A percentile compares a stretch with the other conserved stretches of the same genome.
Evolutionary conservation across 2,888 invertebrate species (phyloP).

Genomic region (Ennomos quercinarius): DNA sequence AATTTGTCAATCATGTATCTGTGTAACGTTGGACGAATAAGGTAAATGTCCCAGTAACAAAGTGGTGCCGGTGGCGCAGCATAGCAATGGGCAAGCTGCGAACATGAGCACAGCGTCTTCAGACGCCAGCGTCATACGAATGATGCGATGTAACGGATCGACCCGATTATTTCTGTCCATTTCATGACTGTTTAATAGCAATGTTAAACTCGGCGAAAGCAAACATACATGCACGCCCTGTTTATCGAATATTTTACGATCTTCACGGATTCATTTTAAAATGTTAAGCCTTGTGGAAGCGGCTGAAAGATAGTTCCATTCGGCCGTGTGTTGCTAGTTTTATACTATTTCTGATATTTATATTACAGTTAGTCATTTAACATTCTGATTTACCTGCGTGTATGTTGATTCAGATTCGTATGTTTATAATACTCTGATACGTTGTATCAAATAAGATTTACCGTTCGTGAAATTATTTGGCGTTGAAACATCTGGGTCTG

Average conservation of each 20-base stretch:
- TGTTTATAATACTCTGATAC: constrained; percentile 81
- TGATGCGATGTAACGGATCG: constrained; percentile 83
- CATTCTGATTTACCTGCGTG: constrained; percentile 82
- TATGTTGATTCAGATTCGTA: constrained; percentile 77
- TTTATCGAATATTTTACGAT: constrained; percentile 85
- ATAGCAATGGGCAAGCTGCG: constrained; percentile 67
- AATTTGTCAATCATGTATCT: constrained; percentile 55
- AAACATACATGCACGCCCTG: constrained; percentile 82
- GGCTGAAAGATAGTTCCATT: constrained; percentile 80
- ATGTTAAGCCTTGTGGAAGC: constrained; percentile 78
- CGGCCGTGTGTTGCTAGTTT: constrained; percentile 68
- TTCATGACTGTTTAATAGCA: constrained; percentile 85
- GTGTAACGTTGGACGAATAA: constrained; percentile 59
- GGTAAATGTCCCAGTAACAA: constrained; percentile 70
- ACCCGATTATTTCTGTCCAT: constrained; percentile 84
- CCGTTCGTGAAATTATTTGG: constrained; percentile 72
- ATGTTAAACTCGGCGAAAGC: constrained; percentile 83
- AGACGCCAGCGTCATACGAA: constrained; percentile 80
- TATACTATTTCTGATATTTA: constrained; percentile 79
- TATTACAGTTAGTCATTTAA: constrained; percentile 83
- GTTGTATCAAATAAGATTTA: constrained; percentile 81
- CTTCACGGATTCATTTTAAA: constrained; percentile 81
- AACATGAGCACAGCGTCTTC: constrained; percentile 58
- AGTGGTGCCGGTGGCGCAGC: constrained; percentile 62
- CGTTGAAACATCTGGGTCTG: constrained; percentile 70